phyloP scores from a whole-genome alignment of 2,797 vertebrate species.

The Triplophysa bombifrons region DNA sequence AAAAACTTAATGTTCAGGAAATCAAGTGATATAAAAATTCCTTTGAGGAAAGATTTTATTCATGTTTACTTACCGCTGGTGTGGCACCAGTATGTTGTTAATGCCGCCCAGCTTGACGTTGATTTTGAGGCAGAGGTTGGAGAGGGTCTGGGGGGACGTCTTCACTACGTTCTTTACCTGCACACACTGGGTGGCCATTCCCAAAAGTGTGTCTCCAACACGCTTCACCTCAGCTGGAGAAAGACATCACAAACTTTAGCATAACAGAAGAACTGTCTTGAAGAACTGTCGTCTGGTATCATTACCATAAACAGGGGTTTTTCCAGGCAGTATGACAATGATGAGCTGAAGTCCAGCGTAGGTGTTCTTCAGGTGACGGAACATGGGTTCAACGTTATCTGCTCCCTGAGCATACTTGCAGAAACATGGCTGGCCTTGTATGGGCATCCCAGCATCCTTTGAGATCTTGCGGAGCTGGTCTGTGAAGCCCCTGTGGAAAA shows the following conservation, averaged over 20 bases:
- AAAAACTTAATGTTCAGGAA: no score
- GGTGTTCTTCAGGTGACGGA: conserved; percentile 94
- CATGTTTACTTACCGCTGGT: conserved; percentile 85
- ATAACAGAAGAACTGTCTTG: not conserved
- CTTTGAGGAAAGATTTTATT: no score
- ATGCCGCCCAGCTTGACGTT: conserved; percentile 98
- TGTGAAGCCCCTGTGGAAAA: conserved; percentile 70
- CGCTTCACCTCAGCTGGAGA: conserved; percentile 93
- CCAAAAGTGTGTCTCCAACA: conserved; percentile 94
- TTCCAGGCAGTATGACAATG: conserved; percentile 94
- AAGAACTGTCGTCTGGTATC: not conserved
- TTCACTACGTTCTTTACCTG: conserved; percentile 99
- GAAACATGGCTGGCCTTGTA: conserved; percentile 97
- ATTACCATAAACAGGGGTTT: conserved; percentile 93
- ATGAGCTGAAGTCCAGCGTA: conserved; percentile 96
- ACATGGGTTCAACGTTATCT: conserved; percentile 98
- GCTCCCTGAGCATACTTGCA: conserved; percentile 98
- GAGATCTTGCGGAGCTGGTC: conserved; percentile 98
- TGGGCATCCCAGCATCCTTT: conserved; percentile 96
- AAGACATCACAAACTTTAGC: not conserved
- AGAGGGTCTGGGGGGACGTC: conserved; percentile 96
- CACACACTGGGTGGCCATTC: conserved; percentile 97
- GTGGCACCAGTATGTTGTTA: conserved; percentile 98
- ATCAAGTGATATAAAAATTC: no score
- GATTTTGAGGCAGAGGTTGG: conserved; percentile 99